Evolutionary conservation across 2,113 vertebrate genomes (phyloP).

Genomic region (Rattus rattus): DNA sequence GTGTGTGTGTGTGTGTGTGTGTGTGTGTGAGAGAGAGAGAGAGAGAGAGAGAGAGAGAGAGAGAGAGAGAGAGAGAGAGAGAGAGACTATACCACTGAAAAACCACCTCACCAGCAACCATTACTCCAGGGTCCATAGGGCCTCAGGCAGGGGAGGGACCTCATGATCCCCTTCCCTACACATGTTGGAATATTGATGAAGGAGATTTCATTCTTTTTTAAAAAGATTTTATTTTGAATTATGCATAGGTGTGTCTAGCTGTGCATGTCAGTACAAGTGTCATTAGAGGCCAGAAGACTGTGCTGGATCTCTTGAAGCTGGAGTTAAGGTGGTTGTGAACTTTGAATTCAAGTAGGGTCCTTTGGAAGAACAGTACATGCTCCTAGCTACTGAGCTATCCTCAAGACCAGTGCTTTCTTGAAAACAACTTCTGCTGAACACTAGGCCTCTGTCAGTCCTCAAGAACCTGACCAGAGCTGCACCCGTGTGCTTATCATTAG

Average conservation of each 20-base stretch:
- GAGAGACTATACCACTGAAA: not conserved
- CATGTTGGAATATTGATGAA: not conserved
- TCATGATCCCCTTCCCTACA: not conserved
- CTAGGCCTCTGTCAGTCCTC: not conserved
- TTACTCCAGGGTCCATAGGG: too few species aligned
- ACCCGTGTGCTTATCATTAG: not conserved
- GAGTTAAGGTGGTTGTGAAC: not conserved
- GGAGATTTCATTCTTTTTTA: not conserved
- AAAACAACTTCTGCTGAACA: not conserved
- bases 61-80: too few species aligned
- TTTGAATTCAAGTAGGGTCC: not conserved
- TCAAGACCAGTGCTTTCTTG: not conserved
- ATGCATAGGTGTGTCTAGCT: not conserved
- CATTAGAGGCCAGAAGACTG: not conserved
- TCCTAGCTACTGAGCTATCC: not conserved
- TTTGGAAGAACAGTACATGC: not conserved
- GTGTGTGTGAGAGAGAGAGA: not conserved
- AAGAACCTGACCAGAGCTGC: not conserved
- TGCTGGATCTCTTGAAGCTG: not conserved
- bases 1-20: not conserved
- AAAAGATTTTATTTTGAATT: not conserved
- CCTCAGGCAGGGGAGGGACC: not conserved
- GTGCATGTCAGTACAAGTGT: not conserved
- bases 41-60: too few species aligned
- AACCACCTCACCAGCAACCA: not conserved